phyloP scores from a whole-genome alignment of 2,888 invertebrate species.

The Trichopoda pennipes region DNA sequence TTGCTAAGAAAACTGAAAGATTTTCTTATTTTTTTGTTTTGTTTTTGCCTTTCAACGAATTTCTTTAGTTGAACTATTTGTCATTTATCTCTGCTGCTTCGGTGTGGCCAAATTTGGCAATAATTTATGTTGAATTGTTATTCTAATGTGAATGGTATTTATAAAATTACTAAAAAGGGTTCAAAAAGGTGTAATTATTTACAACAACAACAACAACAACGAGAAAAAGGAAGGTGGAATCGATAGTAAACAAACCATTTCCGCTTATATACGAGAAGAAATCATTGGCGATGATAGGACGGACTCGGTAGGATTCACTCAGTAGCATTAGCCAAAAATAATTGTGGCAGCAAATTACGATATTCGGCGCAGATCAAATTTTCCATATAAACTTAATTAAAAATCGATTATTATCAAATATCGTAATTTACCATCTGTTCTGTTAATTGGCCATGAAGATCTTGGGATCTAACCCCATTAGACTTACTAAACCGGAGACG shows the following conservation, averaged over 20 bases:
- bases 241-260: neutral
- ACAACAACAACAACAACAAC: neutral
- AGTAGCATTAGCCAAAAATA: no score
- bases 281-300: neutral
- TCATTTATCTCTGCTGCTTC: slow-evolving; percentile 2
- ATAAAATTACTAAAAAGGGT: slow-evolving; percentile 9
- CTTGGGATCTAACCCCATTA: no score
- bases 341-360: no score
- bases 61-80: slow-evolving; percentile 13
- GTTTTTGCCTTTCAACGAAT: neutral
- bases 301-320: no score
- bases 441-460: no score
- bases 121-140: slow-evolving; percentile 20
- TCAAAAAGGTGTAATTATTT: neutral
- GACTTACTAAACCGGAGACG: no score
- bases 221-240: neutral
- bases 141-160: slow-evolving; percentile 16
- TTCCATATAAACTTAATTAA: no score
- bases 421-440: no score
- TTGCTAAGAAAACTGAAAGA: slow-evolving; percentile 33
- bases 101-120: slow-evolving; percentile 28
- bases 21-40: neutral
- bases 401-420: no score
- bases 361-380: no score
- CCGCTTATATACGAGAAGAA: neutral